These are phyloP conservation scores for Cygnus buccinator DNA, from an alignment of 2,113 vertebrate species.

Conservation along the genomic window DNA sequence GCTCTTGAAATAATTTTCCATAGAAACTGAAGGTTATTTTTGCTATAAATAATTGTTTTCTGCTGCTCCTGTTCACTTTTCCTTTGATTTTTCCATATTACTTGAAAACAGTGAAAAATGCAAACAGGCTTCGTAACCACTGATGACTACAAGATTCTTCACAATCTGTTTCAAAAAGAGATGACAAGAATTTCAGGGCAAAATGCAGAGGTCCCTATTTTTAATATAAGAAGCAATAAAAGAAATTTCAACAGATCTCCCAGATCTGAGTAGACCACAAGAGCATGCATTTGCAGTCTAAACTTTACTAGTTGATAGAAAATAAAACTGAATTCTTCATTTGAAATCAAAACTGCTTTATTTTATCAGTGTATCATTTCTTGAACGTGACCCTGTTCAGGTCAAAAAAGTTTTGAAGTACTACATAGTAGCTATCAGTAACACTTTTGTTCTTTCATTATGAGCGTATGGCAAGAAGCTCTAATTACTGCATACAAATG, in stretches of 20 bases:
- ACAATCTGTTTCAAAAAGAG: neutral
- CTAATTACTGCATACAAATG: slow-evolving; percentile 35
- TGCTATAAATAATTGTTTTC: slow-evolving; percentile 8
- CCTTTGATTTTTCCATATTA: neutral
- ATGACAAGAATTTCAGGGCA: neutral
- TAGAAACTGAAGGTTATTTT: slow-evolving; percentile 25
- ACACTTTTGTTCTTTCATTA: neutral
- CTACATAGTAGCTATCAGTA: neutral
- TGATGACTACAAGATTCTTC: neutral
- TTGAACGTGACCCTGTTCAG: neutral
- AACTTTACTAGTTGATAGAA: neutral
- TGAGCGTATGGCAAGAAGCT: neutral
- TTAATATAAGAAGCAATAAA: neutral
- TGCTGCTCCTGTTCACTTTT: neutral
- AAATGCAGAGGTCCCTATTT: neutral
- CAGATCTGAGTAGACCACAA: neutral
- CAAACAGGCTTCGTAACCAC: neutral
- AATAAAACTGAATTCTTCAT: neutral
- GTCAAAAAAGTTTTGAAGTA: neutral
- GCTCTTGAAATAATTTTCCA: neutral
- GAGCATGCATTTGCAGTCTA: neutral
- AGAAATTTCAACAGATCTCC: neutral
- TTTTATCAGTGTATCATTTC: neutral
- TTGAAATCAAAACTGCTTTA: neutral
- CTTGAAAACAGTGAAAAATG: neutral